Conservation (phyloP, 2,797 vertebrate genomes). For the Nyctibius grandis region DNA sequence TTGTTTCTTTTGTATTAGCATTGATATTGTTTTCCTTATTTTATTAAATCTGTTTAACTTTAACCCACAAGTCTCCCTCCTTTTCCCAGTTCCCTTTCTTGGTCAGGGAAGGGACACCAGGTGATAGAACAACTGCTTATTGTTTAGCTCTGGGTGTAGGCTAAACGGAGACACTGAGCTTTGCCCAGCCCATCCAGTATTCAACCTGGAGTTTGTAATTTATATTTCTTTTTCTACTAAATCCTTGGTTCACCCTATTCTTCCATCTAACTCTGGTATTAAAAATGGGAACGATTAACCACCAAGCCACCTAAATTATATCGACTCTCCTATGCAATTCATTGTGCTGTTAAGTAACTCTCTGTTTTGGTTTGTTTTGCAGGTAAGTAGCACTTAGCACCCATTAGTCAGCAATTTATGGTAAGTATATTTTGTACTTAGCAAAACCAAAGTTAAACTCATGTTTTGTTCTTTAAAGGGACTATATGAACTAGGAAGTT, state of each 20-base stretch:
- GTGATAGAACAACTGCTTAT: too few relatives aligned
- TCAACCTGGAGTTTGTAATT: not conserved
- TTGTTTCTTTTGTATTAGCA: too few relatives aligned
- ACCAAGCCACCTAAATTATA: not conserved
- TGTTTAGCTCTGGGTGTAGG: too few relatives aligned
- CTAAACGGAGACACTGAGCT: too few relatives aligned
- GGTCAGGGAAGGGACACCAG: too few relatives aligned
- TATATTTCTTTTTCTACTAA: not conserved
- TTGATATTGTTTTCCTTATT: too few relatives aligned
- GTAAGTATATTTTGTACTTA: constrained; percentile 26
- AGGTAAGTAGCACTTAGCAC: constrained; percentile 52
- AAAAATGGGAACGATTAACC: not conserved
- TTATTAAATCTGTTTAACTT: too few relatives aligned
- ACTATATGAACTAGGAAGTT: not conserved
- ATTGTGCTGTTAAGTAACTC: not conserved
- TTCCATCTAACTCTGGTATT: not conserved
- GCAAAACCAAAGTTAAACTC: not conserved
- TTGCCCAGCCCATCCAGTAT: not conserved
- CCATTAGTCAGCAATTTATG: not conserved
- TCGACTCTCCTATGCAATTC: not conserved
- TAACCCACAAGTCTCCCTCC: too few relatives aligned
- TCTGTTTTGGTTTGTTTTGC: constrained; percentile 26
- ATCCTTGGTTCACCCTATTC: not conserved
- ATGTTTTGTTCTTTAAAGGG: not conserved
- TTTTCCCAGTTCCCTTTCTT: too few relatives aligned